Percentiles rank a stretch among this genome's conserved stretches.
Conservation (phyloP, 2,113 vertebrate species). For the Alosa alosa region DNA sequence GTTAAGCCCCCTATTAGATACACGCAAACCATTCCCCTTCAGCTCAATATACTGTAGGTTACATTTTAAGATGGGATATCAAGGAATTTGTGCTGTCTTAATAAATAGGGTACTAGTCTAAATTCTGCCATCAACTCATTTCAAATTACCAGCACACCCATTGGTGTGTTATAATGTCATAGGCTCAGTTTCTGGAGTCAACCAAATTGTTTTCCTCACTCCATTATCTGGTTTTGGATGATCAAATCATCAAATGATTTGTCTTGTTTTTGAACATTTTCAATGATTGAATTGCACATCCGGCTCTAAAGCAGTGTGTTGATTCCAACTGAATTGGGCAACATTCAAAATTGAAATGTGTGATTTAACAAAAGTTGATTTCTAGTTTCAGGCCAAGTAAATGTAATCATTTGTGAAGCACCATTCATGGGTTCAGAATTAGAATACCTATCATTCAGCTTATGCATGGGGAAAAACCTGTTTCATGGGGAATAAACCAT, state of each 20-base stretch:
- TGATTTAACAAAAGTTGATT: neutral
- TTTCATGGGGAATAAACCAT: conserved; percentile 19
- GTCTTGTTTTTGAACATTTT: neutral
- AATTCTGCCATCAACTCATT: neutral
- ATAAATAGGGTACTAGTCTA: neutral
- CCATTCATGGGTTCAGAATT: neutral
- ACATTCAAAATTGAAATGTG: neutral
- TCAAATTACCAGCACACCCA: neutral
- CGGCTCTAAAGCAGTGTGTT: neutral
- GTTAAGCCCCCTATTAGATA: neutral
- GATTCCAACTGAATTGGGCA: neutral
- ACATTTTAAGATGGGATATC: neutral
- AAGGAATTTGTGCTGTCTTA: neutral
- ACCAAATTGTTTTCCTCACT: neutral
- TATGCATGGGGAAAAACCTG: neutral
- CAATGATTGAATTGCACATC: neutral
- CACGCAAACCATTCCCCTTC: neutral
- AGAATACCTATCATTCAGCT: neutral
- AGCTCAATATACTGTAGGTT: neutral
- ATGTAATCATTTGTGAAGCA: neutral
- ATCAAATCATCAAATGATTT: neutral
- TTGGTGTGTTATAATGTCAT: neutral
- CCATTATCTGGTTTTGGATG: neutral
- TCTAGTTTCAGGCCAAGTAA: neutral
- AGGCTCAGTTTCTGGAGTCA: neutral